Base-by-base conservation (phyloP, 2,888 invertebrate species). In the Cistogaster globosa region DNA sequence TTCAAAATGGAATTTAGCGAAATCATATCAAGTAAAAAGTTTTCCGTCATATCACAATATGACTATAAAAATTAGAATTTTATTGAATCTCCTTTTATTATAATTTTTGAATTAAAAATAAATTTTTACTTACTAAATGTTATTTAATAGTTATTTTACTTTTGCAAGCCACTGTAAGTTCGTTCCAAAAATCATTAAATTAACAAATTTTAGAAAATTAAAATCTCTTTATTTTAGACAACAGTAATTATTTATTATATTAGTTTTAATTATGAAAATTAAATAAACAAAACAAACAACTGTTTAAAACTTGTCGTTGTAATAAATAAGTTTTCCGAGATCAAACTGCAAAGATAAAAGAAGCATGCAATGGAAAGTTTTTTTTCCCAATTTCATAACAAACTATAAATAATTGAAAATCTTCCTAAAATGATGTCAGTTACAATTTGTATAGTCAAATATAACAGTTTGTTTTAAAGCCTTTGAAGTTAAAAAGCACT, bases 351-450 rank as follows among this genome's bases (percentile, higher is more conserved):
- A 4, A 14, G 79, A 80, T 80, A 65, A 80, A 71, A 72, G 62
- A 6, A 67, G 38, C 77, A 83, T 78, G 83, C 77, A 78, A 77
- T 78, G 69, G 42, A 42, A 78, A 78, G 38, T 62, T 62, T 82
- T 62, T 62, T 82, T 38, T 53, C 26, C 14, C 26, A 76, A 62
- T 55, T 57, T 55, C 11, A 26, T 18, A 62, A 22, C 12, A 48
- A 32, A 75, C 74, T 85, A 85, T 85, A 85, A 85, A 85, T 85
- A 85, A 22, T 42, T 48, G 51, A 74, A 78, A 63, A 42, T 62
- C 51, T 75, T n/a, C 1, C 18, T 53, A 57, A 71, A 12, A 26
- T 22, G 67, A 67, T 62, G 62, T 71, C 84, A 84, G 84, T 84
- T 45, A 38, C 60, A 60, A 71, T 36, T 71, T 76, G 71, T 62